phyloP scores from a whole-genome alignment of 2,888 invertebrate species.

The Napeogenes inachia region DNA sequence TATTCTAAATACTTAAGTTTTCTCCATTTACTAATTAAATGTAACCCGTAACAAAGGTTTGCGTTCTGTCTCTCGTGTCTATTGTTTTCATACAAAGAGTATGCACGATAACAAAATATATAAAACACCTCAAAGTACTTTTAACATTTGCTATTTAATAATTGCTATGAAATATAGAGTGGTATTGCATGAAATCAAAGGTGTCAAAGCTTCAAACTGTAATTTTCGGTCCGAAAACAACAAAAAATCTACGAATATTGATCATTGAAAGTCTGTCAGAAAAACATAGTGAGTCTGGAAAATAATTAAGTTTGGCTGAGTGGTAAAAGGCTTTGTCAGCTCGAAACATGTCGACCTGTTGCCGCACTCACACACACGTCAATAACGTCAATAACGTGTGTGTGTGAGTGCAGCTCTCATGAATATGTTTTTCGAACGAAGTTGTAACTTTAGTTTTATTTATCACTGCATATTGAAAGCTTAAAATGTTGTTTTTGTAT shows the following conservation, averaged over 20 bases:
- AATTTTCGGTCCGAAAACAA: neutral
- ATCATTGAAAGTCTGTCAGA: constrained; percentile 5
- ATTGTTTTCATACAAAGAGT: too few relatives aligned
- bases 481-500: too few relatives aligned
- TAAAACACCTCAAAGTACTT: too few relatives aligned
- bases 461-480: neutral
- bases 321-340: constrained; percentile 24
- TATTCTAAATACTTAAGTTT: too few relatives aligned
- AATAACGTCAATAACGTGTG: neutral
- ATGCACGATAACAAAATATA: too few relatives aligned
- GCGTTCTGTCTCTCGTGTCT: too few relatives aligned
- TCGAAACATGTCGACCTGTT: constrained; percentile 23
- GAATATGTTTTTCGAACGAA: constrained; percentile 8
- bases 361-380: constrained; percentile 15
- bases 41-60: too few relatives aligned
- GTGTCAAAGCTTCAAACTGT: neutral
- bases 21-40: too few relatives aligned
- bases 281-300: constrained; percentile 9
- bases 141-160: neutral
- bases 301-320: constrained; percentile 25
- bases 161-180: neutral
- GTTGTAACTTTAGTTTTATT: neutral
- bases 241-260: neutral
- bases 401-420: neutral
- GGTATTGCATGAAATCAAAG: neutral